phyloP scores from a whole-genome alignment of 2,797 vertebrate genomes.

The Hybognathus amarus region DNA sequence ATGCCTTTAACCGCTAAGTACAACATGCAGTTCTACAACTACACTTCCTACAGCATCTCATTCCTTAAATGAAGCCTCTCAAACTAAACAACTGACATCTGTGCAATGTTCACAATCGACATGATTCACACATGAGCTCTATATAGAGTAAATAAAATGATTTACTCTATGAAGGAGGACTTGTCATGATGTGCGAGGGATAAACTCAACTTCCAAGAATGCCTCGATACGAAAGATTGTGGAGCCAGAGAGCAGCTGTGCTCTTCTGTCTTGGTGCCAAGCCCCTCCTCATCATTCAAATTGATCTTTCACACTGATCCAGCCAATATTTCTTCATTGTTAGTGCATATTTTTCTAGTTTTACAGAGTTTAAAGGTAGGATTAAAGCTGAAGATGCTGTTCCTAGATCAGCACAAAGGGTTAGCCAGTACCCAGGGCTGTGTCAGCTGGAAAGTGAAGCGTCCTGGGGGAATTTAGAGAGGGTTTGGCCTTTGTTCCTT shows the following conservation, averaged over 20 bases:
- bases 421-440: conserved; percentile 4
- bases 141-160: conserved; percentile 29
- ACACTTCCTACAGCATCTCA: neutral
- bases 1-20: neutral
- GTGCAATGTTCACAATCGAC: conserved; percentile 3
- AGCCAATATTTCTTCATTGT: conserved; percentile 20
- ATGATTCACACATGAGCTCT: conserved; percentile 13
- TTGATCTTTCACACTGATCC: conserved; percentile 19
- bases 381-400: neutral
- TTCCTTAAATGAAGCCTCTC: conserved; percentile 4
- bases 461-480: conserved; percentile 38
- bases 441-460: conserved; percentile 34
- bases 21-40: neutral
- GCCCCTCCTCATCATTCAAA: neutral
- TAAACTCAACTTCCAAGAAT: conserved; percentile 45
- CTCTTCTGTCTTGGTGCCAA: conserved; percentile 11
- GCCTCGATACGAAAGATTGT: conserved; percentile 31
- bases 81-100: conserved; percentile 28
- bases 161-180: conserved; percentile 28
- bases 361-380: neutral
- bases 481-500: conserved; percentile 46
- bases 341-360: conserved; percentile 18
- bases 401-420: conserved; percentile 26
- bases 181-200: conserved; percentile 31
- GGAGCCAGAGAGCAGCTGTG: conserved; percentile 36